Percentiles rank a stretch among this genome's conserved stretches.
Evolutionary conservation across 2,797 vertebrate species (phyloP).

Genomic region (Galagoides demidoff): DNA sequence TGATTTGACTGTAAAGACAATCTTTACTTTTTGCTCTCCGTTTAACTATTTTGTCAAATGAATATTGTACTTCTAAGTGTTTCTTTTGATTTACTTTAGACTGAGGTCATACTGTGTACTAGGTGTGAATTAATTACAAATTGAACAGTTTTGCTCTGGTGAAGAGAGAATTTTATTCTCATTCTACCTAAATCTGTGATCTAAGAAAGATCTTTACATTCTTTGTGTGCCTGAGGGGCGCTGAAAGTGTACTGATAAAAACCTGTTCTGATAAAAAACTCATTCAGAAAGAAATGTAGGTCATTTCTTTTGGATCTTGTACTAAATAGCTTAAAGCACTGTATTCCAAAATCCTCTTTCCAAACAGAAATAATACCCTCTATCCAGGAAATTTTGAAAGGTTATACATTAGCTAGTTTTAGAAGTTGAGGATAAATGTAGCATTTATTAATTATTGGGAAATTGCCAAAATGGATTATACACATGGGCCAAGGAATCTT

Average conservation of each 20-base stretch:
- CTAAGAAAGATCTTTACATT: slow-evolving; percentile 51
- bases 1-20: slow-evolving; percentile 23
- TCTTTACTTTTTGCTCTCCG: not conserved
- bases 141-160: slow-evolving; percentile 47
- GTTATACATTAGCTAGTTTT: not conserved
- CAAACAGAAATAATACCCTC: not conserved
- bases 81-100: slow-evolving; percentile 47
- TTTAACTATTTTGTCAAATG: slow-evolving; percentile 52
- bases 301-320: not conserved
- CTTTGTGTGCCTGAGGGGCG: not conserved
- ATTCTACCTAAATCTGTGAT: slow-evolving; percentile 42
- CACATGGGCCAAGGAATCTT: not conserved
- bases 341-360: slow-evolving; percentile 11
- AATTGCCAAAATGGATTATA: slow-evolving; percentile 5
- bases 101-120: slow-evolving; percentile 41
- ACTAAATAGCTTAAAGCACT: slow-evolving; percentile 34
- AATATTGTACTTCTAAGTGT: not conserved
- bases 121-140: slow-evolving; percentile 54
- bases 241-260: slow-evolving; percentile 43
- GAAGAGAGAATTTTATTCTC: slow-evolving; percentile 41
- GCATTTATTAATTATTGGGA: slow-evolving; percentile 27
- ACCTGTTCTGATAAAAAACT: not conserved
- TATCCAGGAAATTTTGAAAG: not conserved
- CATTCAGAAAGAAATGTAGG: not conserved
- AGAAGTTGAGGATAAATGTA: not conserved